Base-by-base conservation (phyloP, 2,113 vertebrate genomes). In the Morone chrysops region DNA sequence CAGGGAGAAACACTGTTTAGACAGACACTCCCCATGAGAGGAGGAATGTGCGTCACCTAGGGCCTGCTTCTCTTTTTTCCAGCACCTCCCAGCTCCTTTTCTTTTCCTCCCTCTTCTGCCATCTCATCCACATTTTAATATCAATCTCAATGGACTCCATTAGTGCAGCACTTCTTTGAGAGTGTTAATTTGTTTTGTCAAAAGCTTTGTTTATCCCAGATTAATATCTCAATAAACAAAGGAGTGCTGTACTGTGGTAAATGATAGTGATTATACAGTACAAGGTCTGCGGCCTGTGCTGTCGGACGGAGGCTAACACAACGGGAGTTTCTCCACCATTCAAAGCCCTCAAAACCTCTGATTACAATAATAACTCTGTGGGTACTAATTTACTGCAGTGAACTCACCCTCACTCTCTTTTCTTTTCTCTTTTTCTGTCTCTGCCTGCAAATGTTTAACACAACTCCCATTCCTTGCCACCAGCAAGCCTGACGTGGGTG, bases 201-300 rank as follows among this genome's bases (percentile, higher is more conserved):
- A 92, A 95, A 93, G 92, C 92, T 94, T 94, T 95, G 95, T 95
- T 95, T 96, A 93, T 92, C 90, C 85, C 86, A 88, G 89, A 94
- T 94, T 94, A 94, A 95, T 94, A 93, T 94, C 92, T 92, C 92
- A 95, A 94, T 94, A 94, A 94, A 94, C 93, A 91, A 87, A 89
- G 89, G 81, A 83, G 87, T 81, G 84, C 89, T 88, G 85, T 78
- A 83, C 84, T 83, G 86, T 85, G 86, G 89, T 94, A 94, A 92
- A 95, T 96, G 92, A 95, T 94, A 89, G 92, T 95, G 94, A 95
- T 96, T 95, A 95, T 93, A 89, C 88, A 80, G 83, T 78, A 88
- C 86, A 90, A 92, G 81, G 85, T 84, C 85, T 53, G 25, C 9
- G 61, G 91, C 91, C 87, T 86, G 90, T 91, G 65, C 90, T 79